These are phyloP conservation scores for Gephyroberyx darwinii DNA, from an alignment of 2,797 vertebrate genomes.

Conservation along the genomic window DNA sequence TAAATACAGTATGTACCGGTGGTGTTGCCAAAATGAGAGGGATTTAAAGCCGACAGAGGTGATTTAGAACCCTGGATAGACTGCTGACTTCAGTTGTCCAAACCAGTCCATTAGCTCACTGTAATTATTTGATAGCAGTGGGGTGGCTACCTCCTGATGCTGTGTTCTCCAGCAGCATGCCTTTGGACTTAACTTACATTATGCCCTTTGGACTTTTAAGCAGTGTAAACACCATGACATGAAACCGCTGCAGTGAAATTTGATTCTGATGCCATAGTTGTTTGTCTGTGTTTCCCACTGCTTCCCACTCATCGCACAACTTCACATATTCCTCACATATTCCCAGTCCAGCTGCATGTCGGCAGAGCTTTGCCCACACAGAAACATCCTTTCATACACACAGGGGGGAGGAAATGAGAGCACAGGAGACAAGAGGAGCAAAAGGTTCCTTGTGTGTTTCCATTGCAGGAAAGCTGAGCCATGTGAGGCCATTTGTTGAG, in stretches of 20 bases:
- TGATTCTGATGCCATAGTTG: constrained; percentile 54
- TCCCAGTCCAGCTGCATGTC: constrained; percentile 66
- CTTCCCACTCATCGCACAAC: constrained; percentile 51
- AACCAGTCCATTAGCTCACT: constrained; percentile 74
- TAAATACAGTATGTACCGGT: constrained; percentile 73
- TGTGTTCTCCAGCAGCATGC: constrained; percentile 57
- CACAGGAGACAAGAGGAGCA: constrained; percentile 54
- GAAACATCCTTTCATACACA: constrained; percentile 49
- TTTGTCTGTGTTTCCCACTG: constrained; percentile 19
- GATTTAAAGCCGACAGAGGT: constrained; percentile 63
- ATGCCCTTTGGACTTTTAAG: constrained; percentile 64
- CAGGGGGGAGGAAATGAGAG: constrained; percentile 45
- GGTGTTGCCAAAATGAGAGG: constrained; percentile 71
- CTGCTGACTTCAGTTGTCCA: constrained; percentile 72
- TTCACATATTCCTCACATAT: constrained; percentile 60
- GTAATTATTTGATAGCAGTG: constrained; percentile 79
- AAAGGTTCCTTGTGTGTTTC: constrained; percentile 70
- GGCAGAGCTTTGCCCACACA: constrained; percentile 66
- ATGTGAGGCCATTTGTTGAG: constrained; percentile 77
- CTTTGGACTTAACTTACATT: constrained; percentile 59
- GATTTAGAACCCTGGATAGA: constrained; percentile 60
- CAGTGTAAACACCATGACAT: constrained; percentile 44
- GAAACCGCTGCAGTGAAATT: constrained; percentile 43
- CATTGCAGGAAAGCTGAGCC: constrained; percentile 76
- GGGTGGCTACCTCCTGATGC: constrained; percentile 57